Conservation (phyloP, 2,797 vertebrate genomes). For the Anguilla anguilla region DNA sequence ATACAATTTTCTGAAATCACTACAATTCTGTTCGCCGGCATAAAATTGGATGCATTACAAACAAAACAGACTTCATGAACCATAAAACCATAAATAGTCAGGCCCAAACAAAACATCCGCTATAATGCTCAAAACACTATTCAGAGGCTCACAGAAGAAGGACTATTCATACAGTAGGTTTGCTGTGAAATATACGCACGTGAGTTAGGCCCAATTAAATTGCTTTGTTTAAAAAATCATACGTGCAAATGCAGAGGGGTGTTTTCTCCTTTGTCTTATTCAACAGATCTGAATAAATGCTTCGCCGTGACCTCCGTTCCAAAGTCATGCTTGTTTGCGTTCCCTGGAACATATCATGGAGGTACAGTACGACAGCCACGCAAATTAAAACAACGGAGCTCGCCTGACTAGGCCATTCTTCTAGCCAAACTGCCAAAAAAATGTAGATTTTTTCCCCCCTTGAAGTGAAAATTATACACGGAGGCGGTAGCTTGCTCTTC, state of each 20-base stretch:
- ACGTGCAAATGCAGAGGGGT: not conserved
- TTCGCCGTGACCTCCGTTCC: conserved; percentile 36
- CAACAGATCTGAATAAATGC: conserved; percentile 9
- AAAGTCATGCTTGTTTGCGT: conserved; percentile 41
- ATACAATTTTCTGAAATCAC: conserved; percentile 37
- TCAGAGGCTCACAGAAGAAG: not conserved
- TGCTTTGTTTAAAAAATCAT: not conserved
- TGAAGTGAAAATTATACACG: conserved; percentile 13
- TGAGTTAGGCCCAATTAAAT: not conserved
- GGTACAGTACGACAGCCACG: conserved; percentile 28
- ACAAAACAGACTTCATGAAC: not conserved
- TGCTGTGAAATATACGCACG: not conserved
- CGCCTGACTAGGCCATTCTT: conserved; percentile 22
- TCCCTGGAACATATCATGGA: conserved; percentile 36
- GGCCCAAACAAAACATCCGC: not conserved
- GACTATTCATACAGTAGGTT: not conserved
- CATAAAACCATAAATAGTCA: not conserved
- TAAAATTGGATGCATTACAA: conserved; percentile 12
- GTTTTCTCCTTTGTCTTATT: not conserved
- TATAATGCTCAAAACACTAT: not conserved
- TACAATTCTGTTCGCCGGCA: conserved; percentile 14
- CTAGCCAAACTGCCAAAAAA: conserved; percentile 22
- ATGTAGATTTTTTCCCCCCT: not conserved
- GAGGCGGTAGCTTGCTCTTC: not conserved
- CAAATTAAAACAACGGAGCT: conserved; percentile 33